phyloP scores from a whole-genome alignment of 2,888 invertebrate species.

The Neuroscelio doddi region DNA sequence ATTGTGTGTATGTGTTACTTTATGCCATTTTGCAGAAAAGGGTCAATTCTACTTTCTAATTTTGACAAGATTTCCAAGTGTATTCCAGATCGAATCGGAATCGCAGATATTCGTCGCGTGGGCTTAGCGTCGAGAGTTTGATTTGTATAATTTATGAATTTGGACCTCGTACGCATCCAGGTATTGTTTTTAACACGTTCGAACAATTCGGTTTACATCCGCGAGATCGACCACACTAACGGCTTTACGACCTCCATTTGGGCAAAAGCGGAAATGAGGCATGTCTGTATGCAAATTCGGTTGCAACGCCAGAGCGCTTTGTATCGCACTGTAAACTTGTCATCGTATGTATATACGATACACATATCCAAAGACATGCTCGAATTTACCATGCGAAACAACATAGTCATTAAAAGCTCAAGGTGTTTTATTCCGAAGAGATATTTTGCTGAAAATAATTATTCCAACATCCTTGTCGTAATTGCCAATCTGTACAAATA shows the following conservation, averaged over 20 bases:
- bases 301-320: conserved; percentile 40
- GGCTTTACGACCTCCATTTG: conserved; percentile 64
- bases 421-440: no score
- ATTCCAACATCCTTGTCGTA: no score
- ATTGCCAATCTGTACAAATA: no score
- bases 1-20: no score
- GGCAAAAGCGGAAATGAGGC: conserved; percentile 63
- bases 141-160: conserved; percentile 46
- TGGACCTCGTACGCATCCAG: conserved; percentile 28
- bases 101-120: conserved; percentile 7
- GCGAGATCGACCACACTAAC: conserved; percentile 57
- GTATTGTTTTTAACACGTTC: conserved; percentile 42
- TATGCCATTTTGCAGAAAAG: conserved; percentile 20
- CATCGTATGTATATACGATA: conserved; percentile 50
- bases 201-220: conserved; percentile 46
- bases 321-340: conserved; percentile 56
- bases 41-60: conserved; percentile 42
- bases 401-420: no score
- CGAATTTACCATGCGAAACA: no score
- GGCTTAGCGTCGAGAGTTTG: conserved; percentile 19
- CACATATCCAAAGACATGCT: no score
- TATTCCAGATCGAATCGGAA: conserved; percentile 18
- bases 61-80: conserved; percentile 28
- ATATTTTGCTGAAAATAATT: no score
- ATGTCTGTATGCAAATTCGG: conserved; percentile 56